Base-by-base conservation (phyloP, 2,797 vertebrate genomes). In the Odontamblyopus lacepedii region DNA sequence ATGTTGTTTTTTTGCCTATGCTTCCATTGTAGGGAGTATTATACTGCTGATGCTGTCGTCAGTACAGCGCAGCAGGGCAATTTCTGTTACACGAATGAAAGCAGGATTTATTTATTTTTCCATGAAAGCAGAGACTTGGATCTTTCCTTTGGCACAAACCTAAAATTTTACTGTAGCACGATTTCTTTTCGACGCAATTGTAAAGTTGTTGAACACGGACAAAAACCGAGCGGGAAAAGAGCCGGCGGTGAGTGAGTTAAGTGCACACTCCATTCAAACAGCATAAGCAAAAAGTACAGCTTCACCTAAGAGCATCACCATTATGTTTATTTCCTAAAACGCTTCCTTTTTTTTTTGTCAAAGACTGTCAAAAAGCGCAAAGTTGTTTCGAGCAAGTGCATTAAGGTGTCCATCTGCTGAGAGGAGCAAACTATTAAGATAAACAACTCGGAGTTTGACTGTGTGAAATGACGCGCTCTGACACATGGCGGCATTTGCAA, bases 371-470 rank as follows among this genome's bases (percentile, higher is more conserved):
- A 16, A 72, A n/a, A 13, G 67, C 71, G 67, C 55, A 32, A 35
- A 23, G 23, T 23, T 67, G 74, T 74, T 71, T 77, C 61, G 18
- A 78, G 70, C 23, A 1, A 48, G 69, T 78, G 27, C 1, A 5
- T 29, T 12, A 0, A 68, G 64, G 75, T 16, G 68, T 9, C 70
- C 65, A 71, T 73, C 78, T 79, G 72, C 44, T 72, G 30, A 56
- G 63, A 23, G 38, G 48, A 62, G 56, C 16, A 32, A 71, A 35
- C n/a, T 63, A 23, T 72, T 9, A 1, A 26, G 26, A 72, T 5
- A 57, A 26, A 44, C 8, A 16, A 73, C 55, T 59, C 5, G 0
- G 35, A 27, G 38, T 65, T 8, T 65, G 41, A 65, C 0, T 1
- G 44, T 30, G 57, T 67, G 60, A n/a, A 18, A 60, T 29, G 63